These are phyloP conservation scores for Agrochola macilenta DNA, from an alignment of 2,888 invertebrate genomes.

Conservation along the genomic window DNA sequence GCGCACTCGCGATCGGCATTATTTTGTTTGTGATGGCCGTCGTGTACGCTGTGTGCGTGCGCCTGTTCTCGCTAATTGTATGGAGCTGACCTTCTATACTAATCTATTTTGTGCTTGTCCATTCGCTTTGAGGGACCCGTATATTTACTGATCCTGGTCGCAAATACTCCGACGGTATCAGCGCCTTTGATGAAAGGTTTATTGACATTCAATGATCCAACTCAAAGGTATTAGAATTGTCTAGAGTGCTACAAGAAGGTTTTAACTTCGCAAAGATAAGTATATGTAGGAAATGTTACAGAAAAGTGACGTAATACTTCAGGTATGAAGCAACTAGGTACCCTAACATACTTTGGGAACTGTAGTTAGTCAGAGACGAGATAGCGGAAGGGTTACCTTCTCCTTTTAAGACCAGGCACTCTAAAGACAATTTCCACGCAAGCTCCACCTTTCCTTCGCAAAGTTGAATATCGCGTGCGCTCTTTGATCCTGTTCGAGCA, in stretches of 20 bases:
- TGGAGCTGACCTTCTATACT: neutral
- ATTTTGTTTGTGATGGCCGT: neutral
- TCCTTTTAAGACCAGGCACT: neutral
- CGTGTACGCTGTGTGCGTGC: neutral
- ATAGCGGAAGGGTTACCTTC: neutral
- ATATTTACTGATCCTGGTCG: conserved; percentile 47
- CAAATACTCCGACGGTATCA: conserved; percentile 39
- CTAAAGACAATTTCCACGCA: no score
- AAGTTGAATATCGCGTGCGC: no score
- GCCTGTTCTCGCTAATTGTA: neutral
- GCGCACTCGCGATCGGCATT: no score
- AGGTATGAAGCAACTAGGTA: neutral
- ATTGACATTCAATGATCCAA: conserved; percentile 34
- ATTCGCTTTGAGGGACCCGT: conserved; percentile 17
- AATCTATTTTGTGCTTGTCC: neutral
- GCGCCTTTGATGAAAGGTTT: conserved; percentile 30
- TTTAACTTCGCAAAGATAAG: conserved; percentile 4
- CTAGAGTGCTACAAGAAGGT: conserved; percentile 10
- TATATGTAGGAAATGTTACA: neutral
- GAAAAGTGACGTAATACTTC: neutral
- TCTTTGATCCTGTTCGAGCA: no score
- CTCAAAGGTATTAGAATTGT: conserved; percentile 27
- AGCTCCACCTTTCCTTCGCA: no score
- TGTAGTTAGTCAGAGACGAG: neutral
- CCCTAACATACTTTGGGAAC: neutral